These are phyloP conservation scores for Anas acuta DNA, from an alignment of 2,797 vertebrate species.

Conservation along the genomic window DNA sequence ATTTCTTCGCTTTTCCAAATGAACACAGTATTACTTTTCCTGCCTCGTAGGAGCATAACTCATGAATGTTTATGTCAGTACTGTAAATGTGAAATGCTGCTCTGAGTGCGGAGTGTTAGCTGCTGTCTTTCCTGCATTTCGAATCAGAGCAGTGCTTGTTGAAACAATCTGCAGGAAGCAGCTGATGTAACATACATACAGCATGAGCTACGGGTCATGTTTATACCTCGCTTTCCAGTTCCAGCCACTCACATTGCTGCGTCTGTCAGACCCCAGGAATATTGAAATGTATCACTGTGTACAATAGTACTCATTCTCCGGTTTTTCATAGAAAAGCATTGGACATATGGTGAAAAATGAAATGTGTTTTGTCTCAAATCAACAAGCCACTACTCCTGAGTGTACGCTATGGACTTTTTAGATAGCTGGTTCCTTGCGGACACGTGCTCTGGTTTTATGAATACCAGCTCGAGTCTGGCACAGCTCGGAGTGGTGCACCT, in stretches of 20 bases:
- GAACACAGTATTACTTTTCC: not conserved
- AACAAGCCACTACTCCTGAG: not conserved
- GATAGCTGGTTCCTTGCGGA: not conserved
- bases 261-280: fast-evolving
- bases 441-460: not conserved
- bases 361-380: not conserved
- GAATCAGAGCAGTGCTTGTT: not conserved
- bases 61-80: not conserved
- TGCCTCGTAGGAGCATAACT: not conserved
- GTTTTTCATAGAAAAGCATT: not conserved
- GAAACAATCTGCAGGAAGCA: not conserved
- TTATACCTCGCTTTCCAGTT: not conserved
- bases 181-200: not conserved
- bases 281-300: not conserved
- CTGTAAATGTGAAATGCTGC: not conserved
- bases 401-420: not conserved
- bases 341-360: not conserved
- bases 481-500: not conserved
- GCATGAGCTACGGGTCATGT: not conserved
- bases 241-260: not conserved
- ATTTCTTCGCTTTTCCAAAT: not conserved
- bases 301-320: not conserved
- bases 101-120: not conserved
- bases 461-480: not conserved
- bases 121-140: not conserved